phyloP scores from a whole-genome alignment of 2,888 invertebrate genomes.

The Amblyjoppa proteus region DNA sequence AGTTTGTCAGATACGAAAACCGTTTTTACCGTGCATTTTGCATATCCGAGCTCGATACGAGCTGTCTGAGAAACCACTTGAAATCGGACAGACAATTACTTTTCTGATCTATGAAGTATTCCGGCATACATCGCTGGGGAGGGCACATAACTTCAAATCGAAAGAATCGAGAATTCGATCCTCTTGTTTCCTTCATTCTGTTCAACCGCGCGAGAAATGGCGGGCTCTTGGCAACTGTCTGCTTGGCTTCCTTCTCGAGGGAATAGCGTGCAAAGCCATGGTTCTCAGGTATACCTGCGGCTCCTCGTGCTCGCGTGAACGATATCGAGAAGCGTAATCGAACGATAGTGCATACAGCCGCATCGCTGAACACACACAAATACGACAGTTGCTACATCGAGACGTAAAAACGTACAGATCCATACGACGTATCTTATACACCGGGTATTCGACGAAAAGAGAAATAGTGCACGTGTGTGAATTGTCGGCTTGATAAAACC shows the following conservation, averaged over 20 bases:
- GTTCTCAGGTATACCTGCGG: slow-evolving; percentile 48
- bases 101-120: not conserved
- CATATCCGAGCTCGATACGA: not conserved
- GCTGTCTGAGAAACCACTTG: not conserved
- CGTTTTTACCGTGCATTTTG: not conserved
- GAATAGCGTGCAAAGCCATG: slow-evolving; percentile 44
- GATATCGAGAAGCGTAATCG: slow-evolving; percentile 74
- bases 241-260: slow-evolving; percentile 18
- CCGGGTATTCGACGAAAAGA: slow-evolving; percentile 40
- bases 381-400: slow-evolving; percentile 45
- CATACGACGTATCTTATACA: slow-evolving; percentile 12
- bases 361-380: slow-evolving; percentile 15
- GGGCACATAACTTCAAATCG: slow-evolving; percentile 5
- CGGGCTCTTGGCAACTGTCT: slow-evolving; percentile 24
- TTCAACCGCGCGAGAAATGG: slow-evolving; percentile 33
- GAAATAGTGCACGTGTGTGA: slow-evolving; percentile 42
- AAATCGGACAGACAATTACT: not conserved
- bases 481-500: slow-evolving; percentile 72
- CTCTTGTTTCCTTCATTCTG: not conserved
- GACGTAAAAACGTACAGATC: slow-evolving; percentile 27
- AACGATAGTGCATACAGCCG: slow-evolving; percentile 64
- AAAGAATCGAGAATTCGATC: slow-evolving; percentile 8
- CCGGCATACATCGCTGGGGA: not conserved
- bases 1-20: not conserved
- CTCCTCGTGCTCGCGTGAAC: slow-evolving; percentile 60